Conservation (phyloP, 2,888 invertebrate species). For the Lutraria lutraria region DNA sequence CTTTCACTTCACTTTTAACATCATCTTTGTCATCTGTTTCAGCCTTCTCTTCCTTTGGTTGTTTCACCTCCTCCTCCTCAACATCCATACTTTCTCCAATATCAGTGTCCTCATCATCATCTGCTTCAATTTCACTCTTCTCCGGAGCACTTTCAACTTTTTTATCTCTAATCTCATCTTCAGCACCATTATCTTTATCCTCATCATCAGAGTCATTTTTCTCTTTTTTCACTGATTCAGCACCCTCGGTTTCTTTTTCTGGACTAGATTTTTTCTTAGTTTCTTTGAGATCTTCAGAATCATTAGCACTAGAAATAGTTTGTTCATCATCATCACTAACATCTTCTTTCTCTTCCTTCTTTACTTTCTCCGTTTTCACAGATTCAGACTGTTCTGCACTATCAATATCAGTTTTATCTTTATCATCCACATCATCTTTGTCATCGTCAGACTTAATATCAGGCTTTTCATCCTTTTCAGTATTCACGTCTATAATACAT, state of each 20-base stretch:
- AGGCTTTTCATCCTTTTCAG: conserved; percentile 45
- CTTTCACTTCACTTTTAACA: conserved; percentile 40
- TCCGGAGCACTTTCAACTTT: conserved; percentile 57
- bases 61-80: conserved; percentile 50
- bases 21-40: conserved; percentile 55
- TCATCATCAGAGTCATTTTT: conserved; percentile 82
- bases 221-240: conserved; percentile 81
- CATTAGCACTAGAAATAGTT: conserved; percentile 37
- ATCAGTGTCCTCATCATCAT: conserved; percentile 60
- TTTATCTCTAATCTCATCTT: conserved; percentile 86
- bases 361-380: conserved; percentile 75
- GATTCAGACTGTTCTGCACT: conserved; percentile 64
- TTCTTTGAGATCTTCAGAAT: conserved; percentile 37
- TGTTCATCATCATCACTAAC: conserved; percentile 73
- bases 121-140: conserved; percentile 60
- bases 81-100: conserved; percentile 22
- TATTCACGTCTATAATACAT: conserved; percentile 42
- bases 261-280: conserved; percentile 67
- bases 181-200: conserved; percentile 84
- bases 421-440: conserved; percentile 63
- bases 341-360: conserved; percentile 76
- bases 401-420: conserved; percentile 42
- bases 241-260: conserved; percentile 76
- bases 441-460: conserved; percentile 9
- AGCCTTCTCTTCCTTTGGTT: conserved; percentile 44